phyloP scores from a whole-genome alignment of 2,888 invertebrate genomes.

The Chesias legatella region DNA sequence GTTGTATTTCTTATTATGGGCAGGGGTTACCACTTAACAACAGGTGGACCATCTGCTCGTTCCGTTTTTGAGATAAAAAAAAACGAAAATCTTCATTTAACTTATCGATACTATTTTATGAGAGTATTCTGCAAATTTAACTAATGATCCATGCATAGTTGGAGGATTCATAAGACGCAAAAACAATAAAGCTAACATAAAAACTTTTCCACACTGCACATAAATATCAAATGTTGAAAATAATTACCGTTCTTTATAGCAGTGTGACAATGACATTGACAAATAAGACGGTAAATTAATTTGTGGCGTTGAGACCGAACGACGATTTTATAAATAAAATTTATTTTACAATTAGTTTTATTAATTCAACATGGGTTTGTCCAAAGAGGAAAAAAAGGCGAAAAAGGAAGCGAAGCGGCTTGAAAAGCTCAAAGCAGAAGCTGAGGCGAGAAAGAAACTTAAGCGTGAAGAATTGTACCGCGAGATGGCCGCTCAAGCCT shows the following conservation, averaged over 20 bases:
- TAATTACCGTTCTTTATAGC: slow-evolving; percentile 1
- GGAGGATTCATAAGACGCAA: too few relatives aligned
- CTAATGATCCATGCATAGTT: too few relatives aligned
- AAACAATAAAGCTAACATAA: slow-evolving; percentile 1
- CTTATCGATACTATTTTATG: too few relatives aligned
- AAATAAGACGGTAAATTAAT: slow-evolving; percentile 2
- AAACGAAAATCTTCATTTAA: too few relatives aligned
- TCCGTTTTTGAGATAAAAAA: too few relatives aligned
- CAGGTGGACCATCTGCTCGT: too few relatives aligned
- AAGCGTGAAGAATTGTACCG: slow-evolving; percentile 58
- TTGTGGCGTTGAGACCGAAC: not conserved
- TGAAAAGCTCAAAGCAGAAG: slow-evolving; percentile 49
- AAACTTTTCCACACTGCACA: slow-evolving; percentile 1
- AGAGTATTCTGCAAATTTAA: too few relatives aligned
- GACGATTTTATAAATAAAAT: slow-evolving; percentile 7
- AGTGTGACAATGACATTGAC: slow-evolving; percentile 8
- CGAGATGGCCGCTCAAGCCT: slow-evolving; percentile 55
- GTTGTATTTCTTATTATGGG: too few relatives aligned
- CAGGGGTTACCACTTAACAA: too few relatives aligned
- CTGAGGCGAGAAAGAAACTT: slow-evolving; percentile 44
- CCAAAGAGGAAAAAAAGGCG: slow-evolving; percentile 62
- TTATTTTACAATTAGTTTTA: slow-evolving; percentile 16
- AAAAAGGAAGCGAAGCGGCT: slow-evolving; percentile 58
- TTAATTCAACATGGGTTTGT: slow-evolving; percentile 44
- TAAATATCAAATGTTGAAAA: slow-evolving; percentile 6